Base-by-base conservation (phyloP, 2,888 invertebrate genomes). In the Germaria angustata region DNA sequence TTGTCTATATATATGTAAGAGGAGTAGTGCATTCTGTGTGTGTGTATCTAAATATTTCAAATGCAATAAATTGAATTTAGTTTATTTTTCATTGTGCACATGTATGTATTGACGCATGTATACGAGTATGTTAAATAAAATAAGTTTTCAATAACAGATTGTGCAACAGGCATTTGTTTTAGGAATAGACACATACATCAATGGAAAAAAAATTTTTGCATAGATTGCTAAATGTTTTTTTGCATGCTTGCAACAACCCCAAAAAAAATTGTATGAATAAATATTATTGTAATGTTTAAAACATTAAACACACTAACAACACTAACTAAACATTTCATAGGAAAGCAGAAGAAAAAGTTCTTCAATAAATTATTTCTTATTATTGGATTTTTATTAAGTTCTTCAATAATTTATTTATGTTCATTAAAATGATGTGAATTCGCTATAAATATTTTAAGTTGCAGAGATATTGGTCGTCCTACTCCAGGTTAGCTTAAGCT, bases 81-180 rank as follows among this genome's bases (percentile, higher is more conserved):
- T 83, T 80, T 51, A 46, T 76, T 32, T 39, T 20, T 36, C 51
- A 15, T 24, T 53, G 3, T 6, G 7, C 11, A n/a, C 7, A 24
- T 41, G 59, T 46, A 9, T 55, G 32, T 71, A 6, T 53, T 13
- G 8, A 9, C 32, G 53, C 28, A 46, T 24, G 13, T 49, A 9
- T 57, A 34, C 68, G 53, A 72, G 32, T 55, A 41, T 77, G n/a
- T 39, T 32, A 1, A 22, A 11, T 8, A 20, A 68, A 32, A 39
- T 57, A 57, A 15, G 28, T 72, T 57, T 65, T 79, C 66, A 63
- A 55, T 53, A 71, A 46, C 51, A 66, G 63, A 57, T 79, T 79
- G 65, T 79, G 82, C 82, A 82, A 82, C 82, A 82, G 82, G 79
- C 75, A 79, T 49, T 63, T 49, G 17, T 53, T 69, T 80, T 79